These are phyloP conservation scores for Phrynosoma platyrhinos DNA, from an alignment of 2,113 vertebrate genomes.

Conservation along the genomic window DNA sequence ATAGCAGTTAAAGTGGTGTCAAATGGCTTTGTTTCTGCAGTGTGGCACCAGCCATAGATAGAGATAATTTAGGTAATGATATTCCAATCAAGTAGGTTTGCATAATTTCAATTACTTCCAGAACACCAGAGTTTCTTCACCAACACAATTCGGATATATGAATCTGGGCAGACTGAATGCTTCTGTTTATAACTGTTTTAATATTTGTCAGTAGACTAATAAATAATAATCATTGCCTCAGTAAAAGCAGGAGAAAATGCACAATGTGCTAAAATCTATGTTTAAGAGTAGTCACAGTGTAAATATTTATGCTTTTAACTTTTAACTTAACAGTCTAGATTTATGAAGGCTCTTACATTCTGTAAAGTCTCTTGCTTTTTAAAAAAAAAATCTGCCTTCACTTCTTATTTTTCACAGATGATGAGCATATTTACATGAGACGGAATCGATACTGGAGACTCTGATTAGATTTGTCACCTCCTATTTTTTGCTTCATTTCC, in stretches of 20 bases:
- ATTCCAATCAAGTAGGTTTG: neutral
- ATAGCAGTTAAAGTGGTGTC: too few relatives aligned
- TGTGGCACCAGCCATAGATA: neutral
- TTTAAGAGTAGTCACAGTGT: neutral
- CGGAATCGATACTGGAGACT: neutral
- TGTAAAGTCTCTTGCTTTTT: neutral
- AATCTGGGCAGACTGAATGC: neutral
- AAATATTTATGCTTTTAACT: conserved; percentile 7
- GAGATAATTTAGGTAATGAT: neutral
- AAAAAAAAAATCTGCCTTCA: neutral
- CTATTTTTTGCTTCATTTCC: conserved; percentile 19
- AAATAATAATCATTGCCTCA: neutral
- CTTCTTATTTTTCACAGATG: neutral
- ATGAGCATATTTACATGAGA: neutral
- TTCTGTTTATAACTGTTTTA: neutral
- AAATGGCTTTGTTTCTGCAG: too few relatives aligned
- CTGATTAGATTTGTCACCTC: conserved; percentile 2
- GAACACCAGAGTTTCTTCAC: neutral
- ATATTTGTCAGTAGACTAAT: neutral
- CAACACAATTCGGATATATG: neutral
- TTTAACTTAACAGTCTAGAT: neutral
- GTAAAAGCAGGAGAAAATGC: neutral
- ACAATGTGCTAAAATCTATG: neutral
- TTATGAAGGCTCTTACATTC: neutral
- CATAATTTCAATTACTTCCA: neutral